phyloP scores from a whole-genome alignment of 2,797 vertebrate genomes.

The Esox lucius region DNA sequence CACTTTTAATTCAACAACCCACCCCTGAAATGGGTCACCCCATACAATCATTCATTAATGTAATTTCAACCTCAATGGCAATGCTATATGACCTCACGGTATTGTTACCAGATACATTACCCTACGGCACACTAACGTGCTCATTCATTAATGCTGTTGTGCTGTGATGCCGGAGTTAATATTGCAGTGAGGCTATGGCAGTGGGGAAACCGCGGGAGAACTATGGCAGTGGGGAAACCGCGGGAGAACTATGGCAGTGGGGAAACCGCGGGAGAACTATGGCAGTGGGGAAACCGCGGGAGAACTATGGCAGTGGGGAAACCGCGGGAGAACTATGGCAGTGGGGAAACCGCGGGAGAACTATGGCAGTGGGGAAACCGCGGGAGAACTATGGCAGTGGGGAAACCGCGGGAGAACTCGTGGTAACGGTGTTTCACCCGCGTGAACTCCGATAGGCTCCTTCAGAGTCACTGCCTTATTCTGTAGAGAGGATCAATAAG shows the following conservation, averaged over 20 bases:
- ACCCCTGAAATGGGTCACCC: not conserved
- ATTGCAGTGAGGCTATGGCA: not conserved
- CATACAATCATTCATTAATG: not conserved
- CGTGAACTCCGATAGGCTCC: conserved; percentile 5
- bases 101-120: not conserved
- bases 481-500: conserved; percentile 8
- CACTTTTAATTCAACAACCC: not conserved
- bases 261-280: too few relatives aligned
- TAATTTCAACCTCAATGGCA: not conserved
- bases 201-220: too few relatives aligned
- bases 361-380: too few relatives aligned
- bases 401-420: not conserved
- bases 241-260: too few relatives aligned
- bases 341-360: too few relatives aligned
- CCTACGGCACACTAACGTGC: not conserved
- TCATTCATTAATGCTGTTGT: not conserved
- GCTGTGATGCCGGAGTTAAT: not conserved
- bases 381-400: too few relatives aligned
- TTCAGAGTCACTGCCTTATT: conserved; percentile 1
- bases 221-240: too few relatives aligned
- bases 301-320: too few relatives aligned
- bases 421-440: not conserved
- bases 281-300: too few relatives aligned
- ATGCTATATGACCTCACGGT: not conserved
- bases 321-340: too few relatives aligned